These are phyloP conservation scores for Drosophila vallismaia DNA, from an alignment of 2,888 invertebrate species.

Conservation along the genomic window DNA sequence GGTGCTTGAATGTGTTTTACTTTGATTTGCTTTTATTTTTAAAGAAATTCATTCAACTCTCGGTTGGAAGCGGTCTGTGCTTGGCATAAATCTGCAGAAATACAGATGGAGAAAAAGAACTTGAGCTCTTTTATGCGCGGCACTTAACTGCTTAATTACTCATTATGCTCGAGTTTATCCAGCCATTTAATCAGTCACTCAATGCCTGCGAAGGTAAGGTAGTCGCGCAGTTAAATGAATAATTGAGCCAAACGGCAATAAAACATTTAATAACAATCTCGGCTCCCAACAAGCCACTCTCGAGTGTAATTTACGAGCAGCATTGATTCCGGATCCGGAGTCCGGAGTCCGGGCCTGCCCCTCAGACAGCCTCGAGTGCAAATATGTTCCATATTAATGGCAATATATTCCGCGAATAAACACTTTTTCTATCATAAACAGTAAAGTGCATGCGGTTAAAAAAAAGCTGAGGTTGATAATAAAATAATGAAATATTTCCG, in stretches of 20 bases:
- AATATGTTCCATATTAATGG: constrained; percentile 23
- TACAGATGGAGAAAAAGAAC: constrained; percentile 14
- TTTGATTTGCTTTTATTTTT: constrained; percentile 48
- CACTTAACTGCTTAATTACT: constrained; percentile 62
- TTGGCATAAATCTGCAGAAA: constrained; percentile 45
- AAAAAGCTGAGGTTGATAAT: constrained; percentile 4
- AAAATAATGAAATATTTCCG: constrained; percentile 10
- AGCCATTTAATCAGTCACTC: constrained; percentile 55
- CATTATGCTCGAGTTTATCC: constrained; percentile 55
- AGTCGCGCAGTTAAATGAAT: constrained; percentile 43
- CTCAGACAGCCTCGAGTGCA: constrained; percentile 8
- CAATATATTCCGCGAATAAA: constrained; percentile 25
- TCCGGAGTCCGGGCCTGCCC: constrained; percentile 4
- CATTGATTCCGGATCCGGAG: constrained; percentile 20
- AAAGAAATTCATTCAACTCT: constrained; percentile 35
- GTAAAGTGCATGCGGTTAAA: constrained; percentile 1
- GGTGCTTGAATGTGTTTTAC: constrained; percentile 55
- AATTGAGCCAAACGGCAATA: constrained; percentile 43
- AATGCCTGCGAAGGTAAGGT: constrained; percentile 30
- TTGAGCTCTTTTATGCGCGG: constrained; percentile 44
- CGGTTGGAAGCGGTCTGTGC: neutral
- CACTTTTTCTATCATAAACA: constrained; percentile 27
- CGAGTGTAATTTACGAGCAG: constrained; percentile 20
- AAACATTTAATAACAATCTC: constrained; percentile 41
- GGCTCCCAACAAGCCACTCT: constrained; percentile 5